A percentile compares a stretch with the other conserved stretches of the same genome.
Conservation (phyloP, 2,113 vertebrate genomes). For the Hippocampus guttulatus region DNA sequence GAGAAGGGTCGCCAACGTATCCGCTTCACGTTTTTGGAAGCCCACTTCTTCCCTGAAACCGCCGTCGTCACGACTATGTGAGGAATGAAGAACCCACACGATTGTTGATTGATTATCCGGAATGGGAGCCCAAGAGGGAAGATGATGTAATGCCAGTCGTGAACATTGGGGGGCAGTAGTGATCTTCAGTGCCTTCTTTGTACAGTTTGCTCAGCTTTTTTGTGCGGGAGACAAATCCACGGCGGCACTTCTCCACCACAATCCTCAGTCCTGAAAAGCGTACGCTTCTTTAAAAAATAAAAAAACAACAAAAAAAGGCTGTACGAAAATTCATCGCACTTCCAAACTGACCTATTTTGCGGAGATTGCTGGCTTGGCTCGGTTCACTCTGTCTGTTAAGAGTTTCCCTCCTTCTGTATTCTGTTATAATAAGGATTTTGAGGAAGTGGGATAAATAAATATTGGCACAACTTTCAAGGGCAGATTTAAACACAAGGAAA, state of each 20-base stretch:
- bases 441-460: slow-evolving; percentile 33
- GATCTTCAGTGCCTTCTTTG: slow-evolving; percentile 23
- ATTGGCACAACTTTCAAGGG: slow-evolving; percentile 34
- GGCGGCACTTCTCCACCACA: slow-evolving; percentile 47
- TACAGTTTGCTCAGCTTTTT: neutral
- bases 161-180: slow-evolving; percentile 63
- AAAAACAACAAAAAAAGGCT: neutral
- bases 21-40: slow-evolving; percentile 27
- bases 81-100: slow-evolving; percentile 51
- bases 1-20: slow-evolving; percentile 36
- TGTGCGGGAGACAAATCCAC: slow-evolving; percentile 29
- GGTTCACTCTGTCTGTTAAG: slow-evolving; percentile 13
- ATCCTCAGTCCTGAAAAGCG: slow-evolving; percentile 55
- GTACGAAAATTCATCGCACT: slow-evolving; percentile 56
- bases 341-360: slow-evolving; percentile 67
- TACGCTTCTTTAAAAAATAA: slow-evolving; percentile 32
- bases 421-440: slow-evolving; percentile 45
- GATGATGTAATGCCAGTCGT: neutral
- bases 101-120: slow-evolving; percentile 6
- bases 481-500: slow-evolving; percentile 36
- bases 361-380: slow-evolving; percentile 49
- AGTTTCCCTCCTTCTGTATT: neutral
- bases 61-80: slow-evolving; percentile 26
- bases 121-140: slow-evolving; percentile 8
- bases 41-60: slow-evolving; percentile 41